These are phyloP conservation scores for Scaptomyza parva DNA, from an alignment of 2,888 invertebrate genomes.

Conservation along the genomic window DNA sequence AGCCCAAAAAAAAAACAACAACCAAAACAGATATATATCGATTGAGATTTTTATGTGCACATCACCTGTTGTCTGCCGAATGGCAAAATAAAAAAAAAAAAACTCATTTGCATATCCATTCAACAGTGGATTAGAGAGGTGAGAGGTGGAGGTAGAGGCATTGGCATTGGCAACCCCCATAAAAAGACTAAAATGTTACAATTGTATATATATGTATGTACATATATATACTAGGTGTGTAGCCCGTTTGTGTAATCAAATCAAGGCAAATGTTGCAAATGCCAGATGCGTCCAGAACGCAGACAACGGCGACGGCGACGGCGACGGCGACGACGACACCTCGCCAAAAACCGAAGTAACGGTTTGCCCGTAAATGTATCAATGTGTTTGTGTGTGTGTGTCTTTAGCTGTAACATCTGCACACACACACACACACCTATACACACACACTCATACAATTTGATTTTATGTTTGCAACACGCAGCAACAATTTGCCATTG, in stretches of 20 bases:
- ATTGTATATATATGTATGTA: too few species aligned
- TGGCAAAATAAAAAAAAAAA: slow-evolving; percentile 2
- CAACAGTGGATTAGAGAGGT: neutral
- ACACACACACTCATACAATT: slow-evolving; percentile 59
- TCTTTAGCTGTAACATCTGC: slow-evolving; percentile 49
- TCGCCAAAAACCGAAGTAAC: slow-evolving; percentile 35
- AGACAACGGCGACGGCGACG: slow-evolving; percentile 8
- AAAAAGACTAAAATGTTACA: neutral
- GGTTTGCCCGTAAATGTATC: slow-evolving; percentile 21
- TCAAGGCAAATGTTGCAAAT: slow-evolving; percentile 66
- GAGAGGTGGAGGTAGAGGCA: neutral
- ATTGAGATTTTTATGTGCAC: slow-evolving; percentile 65
- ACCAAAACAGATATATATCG: slow-evolving; percentile 25
- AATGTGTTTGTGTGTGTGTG: too few species aligned
- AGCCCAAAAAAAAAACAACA: neutral
- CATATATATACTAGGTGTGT: slow-evolving; percentile 36
- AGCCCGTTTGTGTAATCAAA: slow-evolving; percentile 66
- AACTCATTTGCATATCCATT: slow-evolving; percentile 68
- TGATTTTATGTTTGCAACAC: slow-evolving; percentile 80
- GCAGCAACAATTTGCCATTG: slow-evolving; percentile 82
- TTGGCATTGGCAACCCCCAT: slow-evolving; percentile 31
- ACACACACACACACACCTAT: slow-evolving; percentile 32
- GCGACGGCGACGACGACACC: slow-evolving; percentile 45
- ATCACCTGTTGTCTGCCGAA: slow-evolving; percentile 69
- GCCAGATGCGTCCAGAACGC: slow-evolving; percentile 57